Conservation (phyloP, 1,140 invertebrate genomes). For the Prorops nasuta region DNA sequence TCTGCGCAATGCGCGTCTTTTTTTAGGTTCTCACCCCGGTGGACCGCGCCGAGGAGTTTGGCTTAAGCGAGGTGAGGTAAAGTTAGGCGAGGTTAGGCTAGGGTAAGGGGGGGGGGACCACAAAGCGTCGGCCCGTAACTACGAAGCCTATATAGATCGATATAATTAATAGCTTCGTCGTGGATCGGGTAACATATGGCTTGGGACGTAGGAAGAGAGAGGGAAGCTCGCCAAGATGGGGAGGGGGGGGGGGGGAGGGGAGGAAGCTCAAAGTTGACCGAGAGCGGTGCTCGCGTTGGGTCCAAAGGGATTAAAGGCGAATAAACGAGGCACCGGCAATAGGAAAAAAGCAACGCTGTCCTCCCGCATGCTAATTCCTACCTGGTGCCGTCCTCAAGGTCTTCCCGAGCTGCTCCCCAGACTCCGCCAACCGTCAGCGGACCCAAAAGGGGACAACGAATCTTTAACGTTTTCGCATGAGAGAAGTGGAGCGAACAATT, state of each 20-base stretch:
- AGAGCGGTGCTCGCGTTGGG: conserved; percentile 24
- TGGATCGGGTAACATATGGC: conserved; percentile 53
- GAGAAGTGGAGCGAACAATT: background rate
- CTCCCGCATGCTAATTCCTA: conserved; percentile 47
- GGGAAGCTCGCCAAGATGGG: conserved; percentile 8
- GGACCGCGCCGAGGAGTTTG: conserved; percentile 12
- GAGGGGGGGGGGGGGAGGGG: background rate
- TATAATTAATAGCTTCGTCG: conserved; percentile 53
- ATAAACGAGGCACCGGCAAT: conserved; percentile 34
- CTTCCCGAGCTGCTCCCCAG: too few relatives aligned
- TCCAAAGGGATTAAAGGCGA: conserved; percentile 48
- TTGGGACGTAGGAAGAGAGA: conserved; percentile 26
- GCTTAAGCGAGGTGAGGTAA: background rate
- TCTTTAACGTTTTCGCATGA: background rate
- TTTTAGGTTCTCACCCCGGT: conserved; percentile 49
- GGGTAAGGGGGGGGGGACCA: too few relatives aligned
- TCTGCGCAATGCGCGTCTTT: conserved; percentile 45
- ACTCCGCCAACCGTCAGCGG: too few relatives aligned
- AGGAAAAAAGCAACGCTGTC: conserved; percentile 30
- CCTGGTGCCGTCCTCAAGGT: conserved; percentile 23
- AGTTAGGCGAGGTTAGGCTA: too few relatives aligned
- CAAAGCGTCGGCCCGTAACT: too few relatives aligned
- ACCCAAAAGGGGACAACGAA: too few relatives aligned
- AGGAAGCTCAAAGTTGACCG: conserved; percentile 38
- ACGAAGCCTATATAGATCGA: conserved; percentile 47